Percentiles rank a stretch among this genome's conserved stretches.
These are phyloP conservation scores for Drosophila kanapiae DNA, from an alignment of 1,140 invertebrate genomes.

Conservation along the genomic window DNA sequence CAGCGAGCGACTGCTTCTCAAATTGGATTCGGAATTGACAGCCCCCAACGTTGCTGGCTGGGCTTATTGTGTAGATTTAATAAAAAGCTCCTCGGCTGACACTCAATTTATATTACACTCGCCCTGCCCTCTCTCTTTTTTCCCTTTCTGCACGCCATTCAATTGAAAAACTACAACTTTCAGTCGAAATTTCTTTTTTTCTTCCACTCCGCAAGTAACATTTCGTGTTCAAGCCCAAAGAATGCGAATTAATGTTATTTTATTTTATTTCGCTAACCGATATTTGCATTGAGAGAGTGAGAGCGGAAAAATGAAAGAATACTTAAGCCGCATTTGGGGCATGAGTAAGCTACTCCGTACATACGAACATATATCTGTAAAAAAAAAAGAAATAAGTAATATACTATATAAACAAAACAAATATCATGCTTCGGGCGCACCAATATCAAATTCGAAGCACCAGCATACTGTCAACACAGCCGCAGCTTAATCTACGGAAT, in stretches of 20 bases:
- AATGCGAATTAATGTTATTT: slow-evolving; percentile 36
- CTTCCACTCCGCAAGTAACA: slow-evolving; percentile 26
- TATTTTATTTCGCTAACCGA: not conserved
- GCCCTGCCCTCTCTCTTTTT: slow-evolving; percentile 10
- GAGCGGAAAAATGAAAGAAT: not conserved
- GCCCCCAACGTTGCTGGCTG: slow-evolving; percentile 36
- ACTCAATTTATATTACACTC: slow-evolving; percentile 63
- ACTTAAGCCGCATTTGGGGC: slow-evolving; percentile 37
- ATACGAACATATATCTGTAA: slow-evolving; percentile 10
- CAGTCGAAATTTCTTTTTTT: slow-evolving; percentile 37
- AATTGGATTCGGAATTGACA: slow-evolving; percentile 49
- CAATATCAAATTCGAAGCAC: slow-evolving; percentile 37
- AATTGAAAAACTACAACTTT: slow-evolving; percentile 61
- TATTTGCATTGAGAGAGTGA: slow-evolving; percentile 55
- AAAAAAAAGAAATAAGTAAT: not conserved
- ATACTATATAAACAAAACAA: slow-evolving; percentile 35
- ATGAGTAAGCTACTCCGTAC: slow-evolving; percentile 52
- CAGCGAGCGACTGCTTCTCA: slow-evolving; percentile 9
- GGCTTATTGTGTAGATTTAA: slow-evolving; percentile 73
- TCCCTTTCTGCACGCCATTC: slow-evolving; percentile 56
- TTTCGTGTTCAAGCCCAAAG: slow-evolving; percentile 26
- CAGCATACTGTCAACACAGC: slow-evolving; percentile 60
- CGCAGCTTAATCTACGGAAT: slow-evolving; percentile 60
- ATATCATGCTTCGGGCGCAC: slow-evolving; percentile 30
- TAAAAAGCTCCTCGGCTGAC: slow-evolving; percentile 56